These are phyloP conservation scores for Tillus elongatus DNA, from an alignment of 2,888 invertebrate species.

Conservation along the genomic window DNA sequence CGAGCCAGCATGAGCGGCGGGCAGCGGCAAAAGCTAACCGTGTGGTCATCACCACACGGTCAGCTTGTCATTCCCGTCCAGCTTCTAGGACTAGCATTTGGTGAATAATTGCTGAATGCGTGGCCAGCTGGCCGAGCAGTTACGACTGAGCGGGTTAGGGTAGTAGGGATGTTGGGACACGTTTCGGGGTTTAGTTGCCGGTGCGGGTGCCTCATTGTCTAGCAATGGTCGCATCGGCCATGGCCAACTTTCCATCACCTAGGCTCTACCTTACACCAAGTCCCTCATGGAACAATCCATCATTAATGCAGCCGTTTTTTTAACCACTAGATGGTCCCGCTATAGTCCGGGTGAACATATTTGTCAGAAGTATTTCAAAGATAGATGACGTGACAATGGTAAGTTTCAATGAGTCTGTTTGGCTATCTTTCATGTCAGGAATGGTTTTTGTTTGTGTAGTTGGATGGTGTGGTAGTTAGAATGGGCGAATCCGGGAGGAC, in stretches of 20 bases:
- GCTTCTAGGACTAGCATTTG: slow-evolving; percentile 38
- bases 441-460: background rate
- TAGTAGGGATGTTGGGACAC: too few species aligned
- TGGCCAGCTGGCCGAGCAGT: too few species aligned
- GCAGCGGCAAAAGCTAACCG: slow-evolving; percentile 16
- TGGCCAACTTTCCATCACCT: slow-evolving; percentile 1
- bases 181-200: slow-evolving; percentile 17
- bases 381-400: slow-evolving; percentile 99
- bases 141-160: too few species aligned
- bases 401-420: too few species aligned
- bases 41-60: too few species aligned
- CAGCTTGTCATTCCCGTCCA: slow-evolving; percentile 27
- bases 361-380: slow-evolving; percentile 97
- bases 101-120: too few species aligned
- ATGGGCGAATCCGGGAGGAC: slow-evolving; percentile 18
- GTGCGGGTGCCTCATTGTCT: slow-evolving; percentile 38
- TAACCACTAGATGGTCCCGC: slow-evolving; percentile 77
- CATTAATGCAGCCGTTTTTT: slow-evolving; percentile 36
- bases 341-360: slow-evolving; percentile 94
- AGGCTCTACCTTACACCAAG: background rate
- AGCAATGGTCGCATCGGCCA: slow-evolving; percentile 4
- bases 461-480: slow-evolving; percentile 4
- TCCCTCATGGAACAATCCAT: slow-evolving; percentile 5
- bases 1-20: slow-evolving; percentile 37
- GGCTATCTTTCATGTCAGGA: too few species aligned